Evolutionary conservation across 2,888 invertebrate species (phyloP), one percentile per base, ranked within the genome.

Genomic region (Drosophila austrosaltans): DNA sequence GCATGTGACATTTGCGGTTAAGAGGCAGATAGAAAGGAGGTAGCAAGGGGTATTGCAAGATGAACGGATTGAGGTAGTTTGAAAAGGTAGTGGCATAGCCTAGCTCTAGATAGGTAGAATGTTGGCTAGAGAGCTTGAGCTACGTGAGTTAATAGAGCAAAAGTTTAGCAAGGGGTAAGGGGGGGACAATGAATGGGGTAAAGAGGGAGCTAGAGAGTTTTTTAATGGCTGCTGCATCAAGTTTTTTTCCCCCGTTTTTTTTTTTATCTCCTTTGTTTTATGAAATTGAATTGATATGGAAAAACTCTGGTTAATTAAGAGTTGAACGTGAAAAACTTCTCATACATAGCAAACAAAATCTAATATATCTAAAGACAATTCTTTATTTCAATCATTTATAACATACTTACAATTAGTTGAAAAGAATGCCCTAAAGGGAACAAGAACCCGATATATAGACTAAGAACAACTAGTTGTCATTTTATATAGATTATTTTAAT

Each of bases 1-100:
- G 73, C 73, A 81, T 81, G 84, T 83, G 81, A 81, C 81, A 81
- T 81, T 81, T 81, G 81, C 62, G 79, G 84, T 65, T 63, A 48
- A 54, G 54, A 16, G 39, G 53, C 3, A 36, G 42, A 22, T 53
- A 36, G 60, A 66, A 48, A 40, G 40, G 12, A 16, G 20, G 12
- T n/a, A 48, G 30, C 44, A 32, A 5, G 16, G 36, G 10, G 39
- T 36, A 5, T 16, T 22, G 12, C 16, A 39, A 30, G 30, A 54
- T 48, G 22, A 48, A 25, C 10, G 22, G 25, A 22, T 39, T 57
- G 44, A 25, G 42, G 56, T 4, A 40, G 53, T 25, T 67, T 67
- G 53, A 62, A 66, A 53, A 40, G 54, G 65, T 39, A 59, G 66
- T 16, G 16, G 16, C 16, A 16, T 16, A 16, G 16, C 16, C 6